A percentile compares a stretch with the other conserved stretches of the same genome.
phyloP scores from a whole-genome alignment of 1,140 invertebrate genomes.

The Pseudomyrmex flavicornis region DNA sequence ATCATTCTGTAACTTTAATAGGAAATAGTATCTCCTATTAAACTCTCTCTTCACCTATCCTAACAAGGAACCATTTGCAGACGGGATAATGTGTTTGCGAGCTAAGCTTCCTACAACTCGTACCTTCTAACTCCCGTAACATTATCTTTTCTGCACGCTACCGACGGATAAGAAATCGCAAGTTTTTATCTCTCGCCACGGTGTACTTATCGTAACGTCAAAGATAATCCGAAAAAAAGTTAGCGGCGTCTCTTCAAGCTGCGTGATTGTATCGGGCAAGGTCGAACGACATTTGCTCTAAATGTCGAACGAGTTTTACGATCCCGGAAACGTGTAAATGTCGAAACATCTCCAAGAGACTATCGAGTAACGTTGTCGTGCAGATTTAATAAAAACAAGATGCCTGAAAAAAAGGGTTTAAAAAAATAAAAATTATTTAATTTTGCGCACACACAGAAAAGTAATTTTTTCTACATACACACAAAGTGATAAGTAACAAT shows the following conservation, averaged over 20 bases:
- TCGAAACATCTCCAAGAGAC: not conserved
- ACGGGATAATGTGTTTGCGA: constrained; percentile 51
- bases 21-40: constrained; percentile 64
- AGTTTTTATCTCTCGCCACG: constrained; percentile 42
- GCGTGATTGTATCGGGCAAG: constrained; percentile 30
- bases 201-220: constrained; percentile 47
- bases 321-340: constrained; percentile 19
- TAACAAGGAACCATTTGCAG: constrained; percentile 68
- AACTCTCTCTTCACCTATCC: not conserved
- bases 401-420: not conserved
- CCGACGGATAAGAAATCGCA: constrained; percentile 50
- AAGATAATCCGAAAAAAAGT: constrained; percentile 52
- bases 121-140: constrained; percentile 34
- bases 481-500: not conserved
- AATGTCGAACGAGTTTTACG: constrained; percentile 39
- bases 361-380: not conserved
- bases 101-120: constrained; percentile 23
- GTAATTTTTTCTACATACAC: not conserved
- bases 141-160: constrained; percentile 27
- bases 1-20: constrained; percentile 63
- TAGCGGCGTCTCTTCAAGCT: constrained; percentile 24
- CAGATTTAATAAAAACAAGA: not conserved
- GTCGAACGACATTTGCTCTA: constrained; percentile 14
- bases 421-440: too few relatives aligned
- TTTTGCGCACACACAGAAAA: too few relatives aligned